Evolutionary conservation across 1,140 invertebrate species (phyloP), one percentile per base, ranked within the genome.

Genomic region (Phthorimaea operculella): DNA sequence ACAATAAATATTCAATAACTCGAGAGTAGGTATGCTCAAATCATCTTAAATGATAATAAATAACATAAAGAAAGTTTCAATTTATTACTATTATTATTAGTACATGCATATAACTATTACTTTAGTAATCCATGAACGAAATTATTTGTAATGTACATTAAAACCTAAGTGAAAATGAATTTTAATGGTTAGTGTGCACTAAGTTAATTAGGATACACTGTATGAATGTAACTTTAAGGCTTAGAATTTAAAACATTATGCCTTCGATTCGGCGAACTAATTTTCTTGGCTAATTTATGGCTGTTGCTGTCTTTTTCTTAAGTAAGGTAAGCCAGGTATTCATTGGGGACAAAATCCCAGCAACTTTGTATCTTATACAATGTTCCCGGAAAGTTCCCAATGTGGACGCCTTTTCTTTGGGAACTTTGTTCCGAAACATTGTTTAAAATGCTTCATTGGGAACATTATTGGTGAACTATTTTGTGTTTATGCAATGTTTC

Each of bases 141-240:
- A 77, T 79, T 71, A 75, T 72, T 63, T 64, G 61, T 71, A 64
- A 64, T 64, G 57, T 68, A 70, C 60, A 66, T 60, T 63, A 55
- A 56, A 44, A 57, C 28, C 51, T 76, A 78, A 72, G 68, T 63
- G 57, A 72, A 70, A 68, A 67, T 68, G 60, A 71, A 65, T 65
- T 65, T 66, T 68, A 68, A 72, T 70, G 58, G 63, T 65, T 74
- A 72, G 65, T 70, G 56, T 69, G 73, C 60, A 70, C 56, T 81
- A 77, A 74, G 66, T 60, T 66, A 74, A 67, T 67, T 69, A 70
- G 57, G 50, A 58, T 64, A 64, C 48, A 52, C 57, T 66, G 56
- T 68, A 62, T 61, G 51, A 62, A 57, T 62, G 48, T 61, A 68
- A 33, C 60, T 63, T 44, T 63, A 69, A 68, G 57, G 45, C 52